phyloP scores from a whole-genome alignment of 2,888 invertebrate genomes.

The Mythimna lalbum region DNA sequence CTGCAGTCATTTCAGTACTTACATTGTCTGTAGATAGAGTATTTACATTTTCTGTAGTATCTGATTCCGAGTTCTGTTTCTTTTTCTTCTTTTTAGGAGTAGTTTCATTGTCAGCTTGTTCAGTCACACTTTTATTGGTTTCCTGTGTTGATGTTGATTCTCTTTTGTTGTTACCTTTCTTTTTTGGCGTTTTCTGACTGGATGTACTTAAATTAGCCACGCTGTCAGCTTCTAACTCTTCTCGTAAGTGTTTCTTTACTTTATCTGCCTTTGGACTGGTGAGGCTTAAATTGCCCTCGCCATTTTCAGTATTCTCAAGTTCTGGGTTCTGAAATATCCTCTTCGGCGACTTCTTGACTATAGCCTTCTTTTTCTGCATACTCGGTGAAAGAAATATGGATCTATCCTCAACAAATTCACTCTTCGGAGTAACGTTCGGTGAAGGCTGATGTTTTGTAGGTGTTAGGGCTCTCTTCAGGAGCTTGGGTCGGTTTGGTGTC shows the following conservation, averaged over 20 bases:
- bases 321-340: conserved; percentile 86
- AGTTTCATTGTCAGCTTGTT: conserved; percentile 66
- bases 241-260: conserved; percentile 84
- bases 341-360: conserved; percentile 87
- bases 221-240: conserved; percentile 74
- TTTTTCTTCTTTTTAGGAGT: conserved; percentile 77
- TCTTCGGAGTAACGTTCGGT: conserved; percentile 86
- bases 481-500: conserved; percentile 89
- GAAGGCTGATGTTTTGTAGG: conserved; percentile 86
- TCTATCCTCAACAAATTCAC: conserved; percentile 82
- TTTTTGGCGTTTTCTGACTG: conserved; percentile 57
- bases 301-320: conserved; percentile 76
- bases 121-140: conserved; percentile 45
- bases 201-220: conserved; percentile 49
- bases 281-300: conserved; percentile 65
- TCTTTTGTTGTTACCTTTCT: conserved; percentile 54
- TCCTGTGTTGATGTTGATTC: conserved; percentile 43
- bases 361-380: conserved; percentile 85
- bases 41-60: conserved; percentile 25
- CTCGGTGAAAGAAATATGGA: conserved; percentile 86
- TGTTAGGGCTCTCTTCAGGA: conserved; percentile 81
- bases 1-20: conserved; percentile 8
- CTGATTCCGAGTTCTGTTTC: conserved; percentile 58
- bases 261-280: conserved; percentile 83
- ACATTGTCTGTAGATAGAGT: conserved; percentile 19